Evolutionary conservation across 2,797 vertebrate genomes (phyloP).

Genomic region (Clarias platycephalus): DNA sequence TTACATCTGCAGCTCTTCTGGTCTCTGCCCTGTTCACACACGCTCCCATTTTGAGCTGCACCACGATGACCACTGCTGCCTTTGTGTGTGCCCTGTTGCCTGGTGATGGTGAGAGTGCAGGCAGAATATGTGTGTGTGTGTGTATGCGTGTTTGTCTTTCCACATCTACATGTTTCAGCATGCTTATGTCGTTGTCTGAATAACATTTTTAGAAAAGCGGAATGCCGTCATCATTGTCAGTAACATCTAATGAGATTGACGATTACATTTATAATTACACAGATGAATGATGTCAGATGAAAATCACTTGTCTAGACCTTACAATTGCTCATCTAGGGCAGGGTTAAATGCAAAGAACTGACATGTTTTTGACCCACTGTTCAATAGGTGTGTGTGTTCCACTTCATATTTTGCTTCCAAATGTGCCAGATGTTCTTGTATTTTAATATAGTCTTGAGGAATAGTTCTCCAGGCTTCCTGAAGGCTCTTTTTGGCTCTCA

Average conservation of each 20-base stretch:
- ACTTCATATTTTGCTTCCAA: too few species aligned
- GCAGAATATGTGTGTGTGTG: constrained; percentile 51
- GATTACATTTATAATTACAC: constrained; percentile 22
- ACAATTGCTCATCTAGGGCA: constrained; percentile 51
- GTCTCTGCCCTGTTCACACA: constrained; percentile 59
- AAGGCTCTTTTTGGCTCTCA: too few species aligned
- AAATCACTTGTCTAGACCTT: constrained; percentile 46
- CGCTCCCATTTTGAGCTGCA: constrained; percentile 56
- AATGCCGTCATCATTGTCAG: constrained; percentile 28
- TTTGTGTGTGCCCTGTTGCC: constrained; percentile 67
- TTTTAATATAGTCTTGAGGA: too few species aligned
- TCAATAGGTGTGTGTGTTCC: constrained; percentile 21
- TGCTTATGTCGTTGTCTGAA: constrained; percentile 8
- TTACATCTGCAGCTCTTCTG: constrained; percentile 50
- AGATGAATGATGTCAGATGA: constrained; percentile 26
- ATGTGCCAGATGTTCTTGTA: too few species aligned
- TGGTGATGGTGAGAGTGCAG: constrained; percentile 63
- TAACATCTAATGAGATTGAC: constrained; percentile 37
- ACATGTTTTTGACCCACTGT: constrained; percentile 14
- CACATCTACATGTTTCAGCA: constrained; percentile 32
- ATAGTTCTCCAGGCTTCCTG: too few species aligned
- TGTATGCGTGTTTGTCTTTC: constrained; percentile 10
- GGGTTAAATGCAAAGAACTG: constrained; percentile 26
- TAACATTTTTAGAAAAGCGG: constrained; percentile 17
- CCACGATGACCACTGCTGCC: constrained; percentile 25